These are phyloP conservation scores for Aegithalos caudatus DNA, from an alignment of 2,113 vertebrate genomes.

Conservation along the genomic window DNA sequence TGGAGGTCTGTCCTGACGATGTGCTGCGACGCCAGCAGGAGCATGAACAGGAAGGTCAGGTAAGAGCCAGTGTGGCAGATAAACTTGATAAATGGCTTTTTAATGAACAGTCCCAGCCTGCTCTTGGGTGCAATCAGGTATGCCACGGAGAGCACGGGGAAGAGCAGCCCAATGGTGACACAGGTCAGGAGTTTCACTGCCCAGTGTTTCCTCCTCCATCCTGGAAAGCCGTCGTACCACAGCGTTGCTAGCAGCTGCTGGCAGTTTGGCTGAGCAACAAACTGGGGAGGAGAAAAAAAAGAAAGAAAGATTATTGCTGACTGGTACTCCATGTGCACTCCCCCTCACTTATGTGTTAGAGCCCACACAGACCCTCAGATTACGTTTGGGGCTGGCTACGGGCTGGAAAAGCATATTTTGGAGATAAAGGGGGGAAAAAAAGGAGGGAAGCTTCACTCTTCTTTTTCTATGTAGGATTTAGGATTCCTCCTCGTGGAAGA, in stretches of 20 bases:
- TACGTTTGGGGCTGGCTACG: neutral
- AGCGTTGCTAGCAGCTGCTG: slow-evolving; percentile 95
- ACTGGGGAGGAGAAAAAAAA: slow-evolving; percentile 74
- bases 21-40: slow-evolving; percentile 94
- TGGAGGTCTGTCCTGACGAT: slow-evolving; percentile 95
- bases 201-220: slow-evolving; percentile 96
- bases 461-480: neutral
- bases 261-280: slow-evolving; percentile 97
- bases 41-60: slow-evolving; percentile 95
- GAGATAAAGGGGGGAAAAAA: neutral
- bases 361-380: neutral
- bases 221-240: slow-evolving; percentile 97
- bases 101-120: slow-evolving; percentile 91
- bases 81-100: slow-evolving; percentile 99
- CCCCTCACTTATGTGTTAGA: neutral
- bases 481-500: neutral
- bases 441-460: neutral
- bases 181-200: slow-evolving; percentile 93
- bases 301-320: neutral
- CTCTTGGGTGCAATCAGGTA: slow-evolving; percentile 93
- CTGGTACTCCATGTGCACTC: neutral
- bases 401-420: neutral
- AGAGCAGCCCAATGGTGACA: slow-evolving; percentile 92
- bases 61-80: slow-evolving; percentile 97
- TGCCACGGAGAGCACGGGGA: slow-evolving; percentile 89